These are phyloP conservation scores for Bradypodion ventrale DNA, from an alignment of 2,797 vertebrate species.

Conservation along the genomic window DNA sequence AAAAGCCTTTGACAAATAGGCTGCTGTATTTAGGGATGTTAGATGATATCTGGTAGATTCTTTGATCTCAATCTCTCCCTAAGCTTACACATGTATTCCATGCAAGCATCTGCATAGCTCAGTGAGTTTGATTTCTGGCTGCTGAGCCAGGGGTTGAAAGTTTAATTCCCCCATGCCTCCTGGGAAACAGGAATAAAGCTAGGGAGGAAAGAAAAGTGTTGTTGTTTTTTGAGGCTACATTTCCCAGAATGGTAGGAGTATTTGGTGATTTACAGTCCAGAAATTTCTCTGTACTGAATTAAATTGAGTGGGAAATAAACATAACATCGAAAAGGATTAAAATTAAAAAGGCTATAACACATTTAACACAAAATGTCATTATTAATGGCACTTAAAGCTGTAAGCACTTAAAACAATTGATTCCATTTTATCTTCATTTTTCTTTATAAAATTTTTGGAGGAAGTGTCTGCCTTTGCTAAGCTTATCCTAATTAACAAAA, in stretches of 20 bases:
- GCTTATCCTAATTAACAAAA: constrained; percentile 66
- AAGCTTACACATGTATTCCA: neutral
- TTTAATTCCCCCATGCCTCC: too few species aligned
- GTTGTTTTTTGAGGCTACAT: neutral
- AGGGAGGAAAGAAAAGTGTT: constrained; percentile 39
- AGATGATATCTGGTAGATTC: neutral
- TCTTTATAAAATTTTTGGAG: constrained; percentile 32
- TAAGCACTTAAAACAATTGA: constrained; percentile 76
- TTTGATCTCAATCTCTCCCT: neutral
- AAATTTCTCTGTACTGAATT: neutral
- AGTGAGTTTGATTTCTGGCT: too few species aligned
- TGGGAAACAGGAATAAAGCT: constrained; percentile 19
- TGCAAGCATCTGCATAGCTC: neutral
- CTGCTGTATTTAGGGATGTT: neutral
- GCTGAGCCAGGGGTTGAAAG: too few species aligned
- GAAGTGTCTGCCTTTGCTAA: constrained; percentile 53
- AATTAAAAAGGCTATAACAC: constrained; percentile 61
- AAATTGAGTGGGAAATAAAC: constrained; percentile 44
- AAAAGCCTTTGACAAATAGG: neutral
- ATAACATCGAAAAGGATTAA: constrained; percentile 13
- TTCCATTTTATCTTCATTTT: constrained; percentile 47
- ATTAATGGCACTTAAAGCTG: constrained; percentile 83
- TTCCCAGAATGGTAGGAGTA: too few species aligned
- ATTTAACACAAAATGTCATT: constrained; percentile 70
- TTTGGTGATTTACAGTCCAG: too few species aligned